Percentiles rank a stretch among this genome's conserved stretches.
These are phyloP conservation scores for Mola mola DNA, from an alignment of 2,113 vertebrate species.

Conservation along the genomic window DNA sequence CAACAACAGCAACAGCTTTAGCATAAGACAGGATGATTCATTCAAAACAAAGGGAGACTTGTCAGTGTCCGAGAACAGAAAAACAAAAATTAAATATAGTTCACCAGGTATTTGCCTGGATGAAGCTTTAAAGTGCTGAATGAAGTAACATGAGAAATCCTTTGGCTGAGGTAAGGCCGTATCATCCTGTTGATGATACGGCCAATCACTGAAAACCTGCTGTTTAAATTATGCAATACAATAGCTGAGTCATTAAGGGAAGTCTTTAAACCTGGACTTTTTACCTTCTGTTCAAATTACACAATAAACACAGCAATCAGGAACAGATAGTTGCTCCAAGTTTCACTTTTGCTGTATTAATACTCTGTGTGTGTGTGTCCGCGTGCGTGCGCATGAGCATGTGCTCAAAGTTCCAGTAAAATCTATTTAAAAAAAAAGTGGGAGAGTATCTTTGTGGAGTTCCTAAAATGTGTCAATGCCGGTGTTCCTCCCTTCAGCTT, in stretches of 20 bases:
- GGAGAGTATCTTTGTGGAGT: slow-evolving; percentile 68
- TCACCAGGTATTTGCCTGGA: slow-evolving; percentile 7
- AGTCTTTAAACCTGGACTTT: slow-evolving; percentile 49
- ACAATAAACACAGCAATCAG: slow-evolving; percentile 41
- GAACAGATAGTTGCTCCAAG: slow-evolving; percentile 39
- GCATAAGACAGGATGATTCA: too few species aligned
- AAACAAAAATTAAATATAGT: slow-evolving; percentile 1
- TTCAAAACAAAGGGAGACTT: slow-evolving; percentile 27
- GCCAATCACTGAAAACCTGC: not conserved
- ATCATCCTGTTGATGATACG: slow-evolving; percentile 34
- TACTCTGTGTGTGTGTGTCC: slow-evolving; percentile 15
- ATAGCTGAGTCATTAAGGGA: slow-evolving; percentile 44
- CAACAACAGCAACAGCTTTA: not conserved
- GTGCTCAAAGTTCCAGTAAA: slow-evolving; percentile 67
- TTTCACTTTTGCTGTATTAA: slow-evolving; percentile 60
- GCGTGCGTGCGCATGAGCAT: slow-evolving; percentile 7
- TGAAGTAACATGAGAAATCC: slow-evolving; percentile 51
- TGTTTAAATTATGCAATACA: slow-evolving; percentile 18
- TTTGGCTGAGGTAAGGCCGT: slow-evolving; percentile 45
- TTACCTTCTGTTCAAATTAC: slow-evolving; percentile 37
- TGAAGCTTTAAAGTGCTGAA: not conserved
- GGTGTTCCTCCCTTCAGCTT: slow-evolving; percentile 61
- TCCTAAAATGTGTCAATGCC: slow-evolving; percentile 71
- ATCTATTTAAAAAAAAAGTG: slow-evolving; percentile 20
- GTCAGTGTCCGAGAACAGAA: slow-evolving; percentile 10